A percentile compares a stretch with the other conserved stretches of the same genome.
Conservation (phyloP, 2,888 invertebrate genomes). For the Rhingia campestris region DNA sequence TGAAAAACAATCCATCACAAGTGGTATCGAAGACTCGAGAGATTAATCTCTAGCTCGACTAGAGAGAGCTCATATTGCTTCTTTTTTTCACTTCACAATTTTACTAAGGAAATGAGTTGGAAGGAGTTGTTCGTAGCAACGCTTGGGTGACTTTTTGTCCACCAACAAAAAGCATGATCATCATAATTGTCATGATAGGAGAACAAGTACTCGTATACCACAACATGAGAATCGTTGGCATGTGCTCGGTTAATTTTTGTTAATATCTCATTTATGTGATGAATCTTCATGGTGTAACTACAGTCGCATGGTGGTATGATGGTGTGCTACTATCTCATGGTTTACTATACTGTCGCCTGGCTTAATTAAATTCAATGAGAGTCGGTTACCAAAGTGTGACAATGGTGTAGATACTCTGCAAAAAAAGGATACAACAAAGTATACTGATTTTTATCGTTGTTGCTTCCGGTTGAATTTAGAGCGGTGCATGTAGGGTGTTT, state of each 20-base stretch:
- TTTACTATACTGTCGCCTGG: conserved; percentile 40
- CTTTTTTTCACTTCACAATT: conserved; percentile 17
- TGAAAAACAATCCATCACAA: conserved; percentile 19
- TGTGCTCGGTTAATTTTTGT: conserved; percentile 52
- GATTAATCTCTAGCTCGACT: not conserved
- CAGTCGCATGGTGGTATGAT: too few relatives aligned
- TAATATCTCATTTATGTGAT: conserved; percentile 14
- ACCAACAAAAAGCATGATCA: conserved; percentile 21
- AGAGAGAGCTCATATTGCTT: not conserved
- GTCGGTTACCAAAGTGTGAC: conserved; percentile 67
- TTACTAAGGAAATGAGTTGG: conserved; percentile 11
- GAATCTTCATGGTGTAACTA: conserved; percentile 18
- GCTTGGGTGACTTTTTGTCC: conserved; percentile 48
- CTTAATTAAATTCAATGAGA: conserved; percentile 67
- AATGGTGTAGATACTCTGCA: conserved; percentile 19
- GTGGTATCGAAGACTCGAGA: not conserved
- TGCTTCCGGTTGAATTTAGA: conserved; percentile 55
- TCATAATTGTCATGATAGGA: conserved; percentile 55
- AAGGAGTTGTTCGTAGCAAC: not conserved
- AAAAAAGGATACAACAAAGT: conserved; percentile 45
- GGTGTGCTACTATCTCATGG: too few relatives aligned
- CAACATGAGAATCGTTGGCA: conserved; percentile 50
- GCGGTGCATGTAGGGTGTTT: conserved; percentile 18
- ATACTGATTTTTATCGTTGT: conserved; percentile 62
- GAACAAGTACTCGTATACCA: conserved; percentile 14